These are phyloP conservation scores for Morinoia aosen DNA, from an alignment of 2,888 invertebrate genomes.

Conservation along the genomic window DNA sequence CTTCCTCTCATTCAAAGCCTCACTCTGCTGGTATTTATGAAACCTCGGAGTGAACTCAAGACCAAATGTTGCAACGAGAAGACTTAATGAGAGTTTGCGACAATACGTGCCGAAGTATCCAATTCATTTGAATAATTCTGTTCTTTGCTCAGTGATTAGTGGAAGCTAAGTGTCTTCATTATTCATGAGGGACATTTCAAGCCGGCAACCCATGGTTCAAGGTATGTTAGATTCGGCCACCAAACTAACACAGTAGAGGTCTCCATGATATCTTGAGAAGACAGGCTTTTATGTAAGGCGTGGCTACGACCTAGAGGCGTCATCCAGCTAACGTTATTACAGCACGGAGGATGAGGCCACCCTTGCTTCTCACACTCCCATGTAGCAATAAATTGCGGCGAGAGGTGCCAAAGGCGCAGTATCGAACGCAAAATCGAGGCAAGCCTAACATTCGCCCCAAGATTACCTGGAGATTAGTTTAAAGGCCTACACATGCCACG, in stretches of 20 bases:
- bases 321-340: background rate
- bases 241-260: background rate
- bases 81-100: background rate
- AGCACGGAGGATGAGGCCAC: background rate
- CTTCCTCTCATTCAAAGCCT: background rate
- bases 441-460: background rate
- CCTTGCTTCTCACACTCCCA: slow-evolving; percentile 42
- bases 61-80: background rate
- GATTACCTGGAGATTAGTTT: slow-evolving; percentile 5
- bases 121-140: background rate
- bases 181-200: background rate
- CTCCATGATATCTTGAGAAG: background rate
- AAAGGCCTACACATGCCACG: slow-evolving; percentile 16
- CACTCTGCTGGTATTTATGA: background rate
- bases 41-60: background rate
- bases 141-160: background rate
- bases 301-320: background rate
- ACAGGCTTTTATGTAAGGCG: background rate
- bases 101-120: background rate
- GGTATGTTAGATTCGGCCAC: background rate
- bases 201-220: background rate
- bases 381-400: slow-evolving; percentile 30
- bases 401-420: background rate
- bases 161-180: background rate
- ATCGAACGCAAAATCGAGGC: slow-evolving; percentile 23